A percentile compares a stretch with the other conserved stretches of the same genome.
Conservation (phyloP, 1,140 invertebrate species). For the Cyclargus thomasi region DNA sequence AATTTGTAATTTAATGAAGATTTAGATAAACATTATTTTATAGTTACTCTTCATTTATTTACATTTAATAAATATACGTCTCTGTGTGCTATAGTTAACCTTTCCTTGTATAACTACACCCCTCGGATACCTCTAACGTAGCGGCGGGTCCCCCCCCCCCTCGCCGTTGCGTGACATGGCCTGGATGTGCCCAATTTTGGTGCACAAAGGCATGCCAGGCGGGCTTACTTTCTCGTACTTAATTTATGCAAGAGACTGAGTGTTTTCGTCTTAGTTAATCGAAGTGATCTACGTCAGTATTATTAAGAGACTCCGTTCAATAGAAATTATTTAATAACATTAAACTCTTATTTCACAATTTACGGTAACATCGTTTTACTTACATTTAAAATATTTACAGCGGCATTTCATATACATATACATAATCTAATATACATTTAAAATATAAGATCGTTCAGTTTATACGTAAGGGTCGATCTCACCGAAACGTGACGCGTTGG, state of each 20-base stretch:
- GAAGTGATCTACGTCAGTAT: constrained; percentile 68
- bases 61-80: no score
- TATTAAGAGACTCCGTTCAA: constrained; percentile 67
- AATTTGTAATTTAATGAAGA: no score
- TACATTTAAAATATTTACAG: constrained; percentile 72
- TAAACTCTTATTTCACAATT: constrained; percentile 75
- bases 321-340: constrained; percentile 75
- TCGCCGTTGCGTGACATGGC: no score
- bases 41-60: no score
- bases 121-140: not conserved
- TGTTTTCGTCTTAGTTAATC: constrained; percentile 34
- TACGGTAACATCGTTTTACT: constrained; percentile 74
- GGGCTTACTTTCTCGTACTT: constrained; percentile 14
- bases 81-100: no score
- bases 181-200: no score
- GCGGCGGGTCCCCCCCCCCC: no score
- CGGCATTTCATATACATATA: constrained; percentile 63
- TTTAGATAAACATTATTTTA: no score
- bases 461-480: no score
- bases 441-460: constrained; percentile 11
- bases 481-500: no score
- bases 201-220: not conserved
- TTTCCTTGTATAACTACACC: no score
- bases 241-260: constrained; percentile 24
- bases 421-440: constrained; percentile 15